These are phyloP conservation scores for Pseudomugil tenellus DNA, from an alignment of 2,797 vertebrate genomes.

Conservation along the genomic window DNA sequence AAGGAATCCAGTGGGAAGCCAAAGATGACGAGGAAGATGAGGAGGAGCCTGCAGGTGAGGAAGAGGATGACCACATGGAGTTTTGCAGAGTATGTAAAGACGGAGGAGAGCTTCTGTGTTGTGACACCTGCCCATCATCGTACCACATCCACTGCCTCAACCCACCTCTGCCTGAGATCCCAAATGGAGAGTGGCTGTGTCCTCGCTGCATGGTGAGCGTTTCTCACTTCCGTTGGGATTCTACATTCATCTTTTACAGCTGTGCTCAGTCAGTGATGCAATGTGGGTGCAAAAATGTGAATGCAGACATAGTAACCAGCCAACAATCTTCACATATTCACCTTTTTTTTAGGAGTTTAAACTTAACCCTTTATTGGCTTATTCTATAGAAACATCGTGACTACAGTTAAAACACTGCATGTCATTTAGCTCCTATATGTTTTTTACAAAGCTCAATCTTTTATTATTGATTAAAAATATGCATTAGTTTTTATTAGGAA, in stretches of 20 bases:
- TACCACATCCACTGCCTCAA: no score
- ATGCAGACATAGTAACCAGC: background rate
- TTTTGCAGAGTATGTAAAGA: slow-evolving; percentile 98
- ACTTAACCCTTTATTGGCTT: background rate
- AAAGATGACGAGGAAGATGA: slow-evolving; percentile 97
- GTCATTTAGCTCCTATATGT: background rate
- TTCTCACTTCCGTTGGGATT: background rate
- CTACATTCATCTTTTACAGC: background rate
- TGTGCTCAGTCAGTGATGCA: background rate
- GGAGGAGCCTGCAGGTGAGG: slow-evolving; percentile 90
- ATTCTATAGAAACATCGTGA: background rate
- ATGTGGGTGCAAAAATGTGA: background rate
- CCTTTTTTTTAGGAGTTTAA: background rate
- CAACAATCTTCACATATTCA: background rate
- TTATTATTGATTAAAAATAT: background rate
- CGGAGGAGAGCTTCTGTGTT: slow-evolving; percentile 96
- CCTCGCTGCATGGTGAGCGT: slow-evolving; percentile 92
- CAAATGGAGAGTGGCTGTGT: slow-evolving; percentile 99
- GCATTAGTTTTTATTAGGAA: background rate
- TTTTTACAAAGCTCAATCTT: background rate
- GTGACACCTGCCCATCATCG: slow-evolving; percentile 96
- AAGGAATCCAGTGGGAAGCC: slow-evolving; percentile 98
- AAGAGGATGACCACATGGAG: slow-evolving; percentile 99
- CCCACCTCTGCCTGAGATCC: slow-evolving; percentile 96
- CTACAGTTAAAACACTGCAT: background rate